Percentiles rank a stretch among this genome's conserved stretches.
Evolutionary conservation across 2,113 vertebrate species (phyloP).

Genomic region (Neolamprologus ventralis): DNA sequence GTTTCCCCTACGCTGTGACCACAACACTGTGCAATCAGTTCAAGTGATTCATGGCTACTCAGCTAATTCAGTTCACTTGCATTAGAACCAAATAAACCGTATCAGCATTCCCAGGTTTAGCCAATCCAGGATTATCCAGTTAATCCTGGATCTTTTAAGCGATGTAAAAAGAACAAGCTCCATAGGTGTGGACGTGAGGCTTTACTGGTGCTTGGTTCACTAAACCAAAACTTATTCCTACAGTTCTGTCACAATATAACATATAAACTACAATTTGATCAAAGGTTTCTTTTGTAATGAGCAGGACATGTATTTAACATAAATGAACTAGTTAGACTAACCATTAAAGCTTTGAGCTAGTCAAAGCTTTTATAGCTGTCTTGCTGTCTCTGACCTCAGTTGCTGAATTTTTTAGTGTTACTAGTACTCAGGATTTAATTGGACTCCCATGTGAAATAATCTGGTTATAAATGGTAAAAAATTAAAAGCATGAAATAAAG

Average conservation of each 20-base stretch:
- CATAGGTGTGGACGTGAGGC: not conserved
- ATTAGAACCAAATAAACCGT: not conserved
- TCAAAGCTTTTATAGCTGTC: not conserved
- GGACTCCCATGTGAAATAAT: not conserved
- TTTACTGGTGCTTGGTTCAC: not conserved
- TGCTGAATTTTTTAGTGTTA: not conserved
- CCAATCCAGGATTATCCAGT: not conserved
- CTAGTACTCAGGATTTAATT: accelerated
- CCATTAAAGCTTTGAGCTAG: not conserved
- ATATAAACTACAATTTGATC: not conserved
- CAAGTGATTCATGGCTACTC: not conserved
- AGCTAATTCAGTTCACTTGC: not conserved
- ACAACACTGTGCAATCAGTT: not conserved
- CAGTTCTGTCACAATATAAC: not conserved
- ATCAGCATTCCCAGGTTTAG: not conserved
- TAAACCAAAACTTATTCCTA: not conserved
- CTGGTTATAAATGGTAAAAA: not conserved
- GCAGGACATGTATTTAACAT: not conserved
- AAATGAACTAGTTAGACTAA: not conserved
- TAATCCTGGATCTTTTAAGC: not conserved
- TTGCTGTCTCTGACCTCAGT: not conserved
- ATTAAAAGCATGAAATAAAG: not conserved
- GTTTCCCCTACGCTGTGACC: not conserved
- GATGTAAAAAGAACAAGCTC: not conserved
- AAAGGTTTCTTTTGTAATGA: not conserved